Evolutionary conservation across 2,113 vertebrate species (phyloP), one percentile per base, ranked within the genome.

Genomic region (Toxostoma redivivum): DNA sequence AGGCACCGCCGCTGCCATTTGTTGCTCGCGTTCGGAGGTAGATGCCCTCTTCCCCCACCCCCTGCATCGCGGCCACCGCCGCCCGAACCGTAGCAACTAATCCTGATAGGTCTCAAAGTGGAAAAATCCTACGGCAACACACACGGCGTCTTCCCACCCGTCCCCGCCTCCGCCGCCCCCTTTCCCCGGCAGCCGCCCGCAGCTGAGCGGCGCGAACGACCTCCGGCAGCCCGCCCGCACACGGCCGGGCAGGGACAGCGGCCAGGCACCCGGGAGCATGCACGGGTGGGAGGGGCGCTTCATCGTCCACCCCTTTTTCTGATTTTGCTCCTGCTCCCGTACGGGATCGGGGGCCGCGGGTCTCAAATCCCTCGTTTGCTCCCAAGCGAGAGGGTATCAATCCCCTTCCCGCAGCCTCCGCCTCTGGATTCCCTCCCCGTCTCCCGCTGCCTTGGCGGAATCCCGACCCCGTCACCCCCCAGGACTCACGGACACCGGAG

Each of bases 81-180:
- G 45, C 78, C 82, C 12, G 85, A 80, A 84, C 90, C 73, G 90
- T 48, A 66, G 88, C 95, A 80, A 81, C 66, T 61, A 73, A 51
- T 88, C 57, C 38, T 3, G 76, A 33, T 20, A 40, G 47, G 31
- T 78, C 61, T 95, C 92, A 86, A 90, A 76, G 92, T 42, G 94
- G 90, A 94, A 87, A 92, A 94, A 92, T 37, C 92, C 90, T 82
- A 38, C 77, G 53, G 86, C 77, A 61, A 44, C 54, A 15, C 86
- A 44, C 61, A 12, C 82, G 79, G 79, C 65, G 56, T 9, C 73
- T 45, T 64, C 65, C 64, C 77, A 61, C 64, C 35, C 38, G 45
- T 50, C 44, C 87, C 78, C 97, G 48, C 40, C 84, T 47, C 47
- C 48, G 30, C 91, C 86, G 38, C 65, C 74, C 76, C 47, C 60